A percentile compares a stretch with the other conserved stretches of the same genome.
Conservation (phyloP, 2,113 vertebrate species). For the Larimichthys crocea region DNA sequence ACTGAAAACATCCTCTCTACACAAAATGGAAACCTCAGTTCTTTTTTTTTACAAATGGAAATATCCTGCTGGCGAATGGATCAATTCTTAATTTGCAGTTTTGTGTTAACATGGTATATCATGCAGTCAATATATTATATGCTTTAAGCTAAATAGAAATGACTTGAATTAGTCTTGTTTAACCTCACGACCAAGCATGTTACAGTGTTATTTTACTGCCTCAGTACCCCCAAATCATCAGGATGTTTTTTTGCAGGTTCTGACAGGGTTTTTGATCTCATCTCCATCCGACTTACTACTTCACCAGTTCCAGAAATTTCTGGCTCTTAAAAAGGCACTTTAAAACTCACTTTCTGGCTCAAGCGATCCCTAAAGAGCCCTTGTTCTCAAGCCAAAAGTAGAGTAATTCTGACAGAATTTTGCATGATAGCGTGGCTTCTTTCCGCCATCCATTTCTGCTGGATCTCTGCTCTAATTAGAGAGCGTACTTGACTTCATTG, state of each 20-base stretch:
- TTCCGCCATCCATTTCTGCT: constrained; percentile 30
- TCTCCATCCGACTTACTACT: constrained; percentile 2
- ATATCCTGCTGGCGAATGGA: constrained; percentile 42
- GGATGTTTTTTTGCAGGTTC: constrained; percentile 1
- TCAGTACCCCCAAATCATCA: background rate
- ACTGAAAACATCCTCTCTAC: constrained; percentile 21
- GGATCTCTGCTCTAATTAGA: constrained; percentile 52
- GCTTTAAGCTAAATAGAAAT: constrained; percentile 59
- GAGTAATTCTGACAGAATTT: constrained; percentile 57
- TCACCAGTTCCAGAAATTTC: constrained; percentile 15
- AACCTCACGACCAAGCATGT: constrained; percentile 31
- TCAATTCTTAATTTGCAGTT: constrained; percentile 73
- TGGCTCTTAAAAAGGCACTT: constrained; percentile 29
- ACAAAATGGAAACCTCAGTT: constrained; percentile 27
- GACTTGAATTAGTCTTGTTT: constrained; percentile 50
- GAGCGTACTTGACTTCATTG: background rate
- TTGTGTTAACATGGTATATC: constrained; percentile 65
- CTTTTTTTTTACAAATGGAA: constrained; percentile 21
- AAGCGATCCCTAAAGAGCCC: constrained; percentile 15
- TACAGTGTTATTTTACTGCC: constrained; percentile 25
- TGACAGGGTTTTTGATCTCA: constrained; percentile 29
- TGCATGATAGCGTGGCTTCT: constrained; percentile 43
- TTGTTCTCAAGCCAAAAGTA: constrained; percentile 46
- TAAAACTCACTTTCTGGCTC: constrained; percentile 20
- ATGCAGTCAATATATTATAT: constrained; percentile 55